A percentile compares a stretch with the other conserved stretches of the same genome.
Evolutionary conservation across 2,888 invertebrate genomes (phyloP).

Genomic region (Trachelus troglodyta): DNA sequence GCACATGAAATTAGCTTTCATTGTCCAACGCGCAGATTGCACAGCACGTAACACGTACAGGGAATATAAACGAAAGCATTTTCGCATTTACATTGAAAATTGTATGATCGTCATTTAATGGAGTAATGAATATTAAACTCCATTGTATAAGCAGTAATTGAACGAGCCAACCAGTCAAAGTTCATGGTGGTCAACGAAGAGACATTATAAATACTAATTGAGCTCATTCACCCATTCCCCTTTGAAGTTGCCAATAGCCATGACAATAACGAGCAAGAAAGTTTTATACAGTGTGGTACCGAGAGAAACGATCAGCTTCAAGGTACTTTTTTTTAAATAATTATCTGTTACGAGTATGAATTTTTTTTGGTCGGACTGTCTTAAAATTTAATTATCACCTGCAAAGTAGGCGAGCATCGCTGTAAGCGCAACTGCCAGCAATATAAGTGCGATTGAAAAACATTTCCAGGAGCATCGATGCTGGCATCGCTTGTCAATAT

Average conservation of each 20-base stretch:
- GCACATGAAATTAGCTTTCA: background rate
- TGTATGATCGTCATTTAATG: background rate
- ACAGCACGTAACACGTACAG: background rate
- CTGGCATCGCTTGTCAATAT: conserved; percentile 93
- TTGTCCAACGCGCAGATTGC: background rate
- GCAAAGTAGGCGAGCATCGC: conserved; percentile 96
- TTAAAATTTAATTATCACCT: conserved; percentile 69
- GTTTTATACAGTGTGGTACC: background rate
- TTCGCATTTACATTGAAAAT: background rate
- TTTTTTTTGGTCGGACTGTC: background rate
- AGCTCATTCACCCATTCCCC: background rate
- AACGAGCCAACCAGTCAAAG: background rate
- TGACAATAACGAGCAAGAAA: background rate
- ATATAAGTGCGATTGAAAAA: conserved; percentile 91
- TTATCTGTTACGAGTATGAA: background rate
- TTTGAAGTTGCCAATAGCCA: background rate
- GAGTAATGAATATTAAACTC: conserved; percentile 1
- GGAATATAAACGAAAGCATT: background rate
- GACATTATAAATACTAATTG: background rate
- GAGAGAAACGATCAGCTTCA: background rate
- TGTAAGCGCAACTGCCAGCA: conserved; percentile 88
- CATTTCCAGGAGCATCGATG: conserved; percentile 98
- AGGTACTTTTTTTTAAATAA: background rate
- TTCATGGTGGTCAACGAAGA: background rate
- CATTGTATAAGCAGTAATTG: background rate